phyloP scores from a whole-genome alignment of 2,888 invertebrate genomes.

The Augiades crinisus region DNA sequence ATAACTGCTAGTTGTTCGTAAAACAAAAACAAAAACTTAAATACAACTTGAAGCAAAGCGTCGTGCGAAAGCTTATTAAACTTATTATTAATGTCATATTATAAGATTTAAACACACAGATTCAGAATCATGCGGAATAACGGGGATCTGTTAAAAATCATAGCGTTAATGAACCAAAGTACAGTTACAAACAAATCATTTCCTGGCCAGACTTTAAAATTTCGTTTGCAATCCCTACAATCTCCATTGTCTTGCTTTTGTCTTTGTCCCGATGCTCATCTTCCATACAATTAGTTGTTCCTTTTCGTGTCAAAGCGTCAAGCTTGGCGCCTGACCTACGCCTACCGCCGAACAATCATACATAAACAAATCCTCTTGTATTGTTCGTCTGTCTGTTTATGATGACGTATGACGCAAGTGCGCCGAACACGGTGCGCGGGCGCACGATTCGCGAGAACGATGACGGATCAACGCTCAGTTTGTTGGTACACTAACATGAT shows the following conservation, averaged over 20 bases:
- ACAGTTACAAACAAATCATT: constrained; percentile 4
- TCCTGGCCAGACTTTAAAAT: neutral
- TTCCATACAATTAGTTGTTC: constrained; percentile 19
- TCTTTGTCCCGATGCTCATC: constrained; percentile 17
- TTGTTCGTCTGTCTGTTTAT: constrained; percentile 29
- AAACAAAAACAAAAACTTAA: no score
- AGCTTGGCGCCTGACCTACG: constrained; percentile 31
- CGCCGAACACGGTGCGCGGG: constrained; percentile 15
- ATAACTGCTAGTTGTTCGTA: no score
- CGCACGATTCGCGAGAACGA: constrained; percentile 28
- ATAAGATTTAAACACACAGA: no score
- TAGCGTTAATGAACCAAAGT: no score
- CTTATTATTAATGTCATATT: no score
- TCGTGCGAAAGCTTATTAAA: no score
- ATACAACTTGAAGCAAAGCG: no score
- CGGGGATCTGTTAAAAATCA: no score
- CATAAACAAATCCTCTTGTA: constrained; percentile 35
- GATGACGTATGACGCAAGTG: constrained; percentile 25
- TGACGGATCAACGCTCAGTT: constrained; percentile 30
- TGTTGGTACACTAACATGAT: neutral
- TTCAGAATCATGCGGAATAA: no score
- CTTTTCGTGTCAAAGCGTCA: constrained; percentile 11
- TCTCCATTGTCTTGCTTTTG: constrained; percentile 24
- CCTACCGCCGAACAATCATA: constrained; percentile 33
- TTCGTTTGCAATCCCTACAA: constrained; percentile 4